These are phyloP conservation scores for Nothobranchius furzeri DNA, from an alignment of 2,113 vertebrate species.

Conservation along the genomic window DNA sequence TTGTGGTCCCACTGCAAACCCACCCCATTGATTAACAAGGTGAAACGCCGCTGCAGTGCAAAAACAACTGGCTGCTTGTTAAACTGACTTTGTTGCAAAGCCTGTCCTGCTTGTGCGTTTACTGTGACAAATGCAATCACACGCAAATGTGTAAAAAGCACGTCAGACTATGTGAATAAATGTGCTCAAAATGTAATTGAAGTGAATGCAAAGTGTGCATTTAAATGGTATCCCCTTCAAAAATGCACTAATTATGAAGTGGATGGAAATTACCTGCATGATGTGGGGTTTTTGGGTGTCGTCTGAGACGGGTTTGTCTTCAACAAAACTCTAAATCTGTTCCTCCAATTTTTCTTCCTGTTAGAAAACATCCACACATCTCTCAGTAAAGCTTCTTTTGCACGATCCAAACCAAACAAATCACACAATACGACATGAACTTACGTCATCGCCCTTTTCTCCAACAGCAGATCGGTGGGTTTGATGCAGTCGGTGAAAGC, in stretches of 20 bases:
- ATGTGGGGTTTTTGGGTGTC: constrained; percentile 20
- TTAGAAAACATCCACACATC: background rate
- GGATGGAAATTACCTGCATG: constrained; percentile 54
- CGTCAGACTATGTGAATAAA: too few species aligned
- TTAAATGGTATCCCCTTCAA: too few species aligned
- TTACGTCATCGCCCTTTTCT: constrained; percentile 57
- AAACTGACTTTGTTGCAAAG: background rate
- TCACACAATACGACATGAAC: constrained; percentile 6
- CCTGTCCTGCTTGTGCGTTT: background rate
- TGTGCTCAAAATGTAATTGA: too few species aligned
- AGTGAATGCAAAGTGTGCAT: too few species aligned
- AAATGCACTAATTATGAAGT: background rate
- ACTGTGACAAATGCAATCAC: background rate
- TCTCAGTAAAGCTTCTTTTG: background rate
- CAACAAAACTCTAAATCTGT: constrained; percentile 59
- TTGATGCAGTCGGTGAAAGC: constrained; percentile 34
- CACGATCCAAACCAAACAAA: too few species aligned
- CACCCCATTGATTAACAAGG: background rate
- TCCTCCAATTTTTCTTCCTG: constrained; percentile 73
- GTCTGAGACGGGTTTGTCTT: constrained; percentile 48
- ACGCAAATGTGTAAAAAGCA: background rate
- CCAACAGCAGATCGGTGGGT: constrained; percentile 31
- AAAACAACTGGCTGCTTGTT: background rate
- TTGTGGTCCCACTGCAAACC: background rate
- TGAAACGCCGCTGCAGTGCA: background rate